phyloP scores from a whole-genome alignment of 2,888 invertebrate genomes.

The Lepidocyrtinus sp. region DNA sequence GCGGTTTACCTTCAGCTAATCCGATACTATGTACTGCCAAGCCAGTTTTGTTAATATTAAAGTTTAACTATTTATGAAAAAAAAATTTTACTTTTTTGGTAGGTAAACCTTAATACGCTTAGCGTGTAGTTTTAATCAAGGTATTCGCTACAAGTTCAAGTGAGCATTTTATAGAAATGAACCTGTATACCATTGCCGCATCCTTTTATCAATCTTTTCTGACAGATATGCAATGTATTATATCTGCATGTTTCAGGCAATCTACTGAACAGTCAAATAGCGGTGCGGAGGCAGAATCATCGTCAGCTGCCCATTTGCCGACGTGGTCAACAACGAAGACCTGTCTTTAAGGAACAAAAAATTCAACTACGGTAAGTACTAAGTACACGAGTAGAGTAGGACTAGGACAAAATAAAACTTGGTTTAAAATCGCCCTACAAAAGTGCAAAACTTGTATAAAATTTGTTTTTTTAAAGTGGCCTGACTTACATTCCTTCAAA shows the following conservation, averaged over 20 bases:
- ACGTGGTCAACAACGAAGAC: conserved; percentile 41
- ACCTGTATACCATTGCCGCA: not conserved
- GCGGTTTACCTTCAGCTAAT: no score
- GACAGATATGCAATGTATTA: not conserved
- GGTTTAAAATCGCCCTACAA: conserved; percentile 17
- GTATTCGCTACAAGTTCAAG: no score
- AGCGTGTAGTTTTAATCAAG: no score
- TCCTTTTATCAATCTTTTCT: not conserved
- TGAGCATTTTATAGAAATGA: no score
- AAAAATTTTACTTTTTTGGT: no score
- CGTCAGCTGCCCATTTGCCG: conserved; percentile 55
- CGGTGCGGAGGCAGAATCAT: conserved; percentile 38
- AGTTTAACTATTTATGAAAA: no score
- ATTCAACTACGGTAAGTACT: conserved; percentile 13
- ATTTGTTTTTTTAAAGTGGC: not conserved
- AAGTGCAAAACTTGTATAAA: conserved; percentile 7
- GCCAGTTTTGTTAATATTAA: no score
- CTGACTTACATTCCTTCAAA: not conserved
- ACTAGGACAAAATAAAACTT: conserved; percentile 20
- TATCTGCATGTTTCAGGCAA: conserved; percentile 50
- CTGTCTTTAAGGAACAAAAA: conserved; percentile 13
- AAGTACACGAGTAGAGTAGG: no score
- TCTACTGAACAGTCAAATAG: conserved; percentile 29
- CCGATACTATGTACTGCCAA: no score
- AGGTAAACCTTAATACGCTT: no score